A percentile compares a stretch with the other conserved stretches of the same genome.
These are phyloP conservation scores for Dryoscopus gambensis DNA, from an alignment of 2,113 vertebrate genomes.

Conservation along the genomic window DNA sequence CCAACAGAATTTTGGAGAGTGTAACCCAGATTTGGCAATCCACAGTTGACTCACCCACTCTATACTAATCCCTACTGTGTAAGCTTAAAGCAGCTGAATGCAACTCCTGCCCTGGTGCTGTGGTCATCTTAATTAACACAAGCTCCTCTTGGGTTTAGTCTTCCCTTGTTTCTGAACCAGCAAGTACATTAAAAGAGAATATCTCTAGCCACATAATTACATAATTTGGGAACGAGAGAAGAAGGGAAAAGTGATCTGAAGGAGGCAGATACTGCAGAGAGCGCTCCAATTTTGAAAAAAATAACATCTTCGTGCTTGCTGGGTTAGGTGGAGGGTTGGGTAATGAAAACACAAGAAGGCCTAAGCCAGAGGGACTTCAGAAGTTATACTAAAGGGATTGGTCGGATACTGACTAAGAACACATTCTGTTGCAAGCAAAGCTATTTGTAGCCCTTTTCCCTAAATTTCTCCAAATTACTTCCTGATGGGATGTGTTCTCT, in stretches of 20 bases:
- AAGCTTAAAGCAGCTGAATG: background rate
- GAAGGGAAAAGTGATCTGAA: background rate
- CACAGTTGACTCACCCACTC: background rate
- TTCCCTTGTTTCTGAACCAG: background rate
- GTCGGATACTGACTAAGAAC: background rate
- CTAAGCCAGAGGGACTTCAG: background rate
- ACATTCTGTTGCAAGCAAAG: background rate
- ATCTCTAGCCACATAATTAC: background rate
- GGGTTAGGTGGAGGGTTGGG: background rate
- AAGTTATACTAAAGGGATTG: background rate
- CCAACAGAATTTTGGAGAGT: background rate
- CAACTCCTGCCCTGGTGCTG: background rate
- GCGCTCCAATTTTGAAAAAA: background rate
- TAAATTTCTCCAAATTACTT: background rate
- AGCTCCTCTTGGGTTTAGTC: background rate
- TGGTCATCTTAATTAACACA: background rate
- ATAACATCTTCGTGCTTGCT: background rate
- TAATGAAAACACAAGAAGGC: background rate
- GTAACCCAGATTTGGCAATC: background rate
- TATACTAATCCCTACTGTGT: background rate
- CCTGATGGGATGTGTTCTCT: background rate
- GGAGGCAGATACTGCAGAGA: background rate
- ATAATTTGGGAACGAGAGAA: background rate
- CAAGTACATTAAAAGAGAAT: background rate
- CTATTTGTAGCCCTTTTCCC: background rate